Percentiles rank a stretch among this genome's conserved stretches.
phyloP scores from a whole-genome alignment of 2,113 vertebrate species.

The Gila orcuttii region DNA sequence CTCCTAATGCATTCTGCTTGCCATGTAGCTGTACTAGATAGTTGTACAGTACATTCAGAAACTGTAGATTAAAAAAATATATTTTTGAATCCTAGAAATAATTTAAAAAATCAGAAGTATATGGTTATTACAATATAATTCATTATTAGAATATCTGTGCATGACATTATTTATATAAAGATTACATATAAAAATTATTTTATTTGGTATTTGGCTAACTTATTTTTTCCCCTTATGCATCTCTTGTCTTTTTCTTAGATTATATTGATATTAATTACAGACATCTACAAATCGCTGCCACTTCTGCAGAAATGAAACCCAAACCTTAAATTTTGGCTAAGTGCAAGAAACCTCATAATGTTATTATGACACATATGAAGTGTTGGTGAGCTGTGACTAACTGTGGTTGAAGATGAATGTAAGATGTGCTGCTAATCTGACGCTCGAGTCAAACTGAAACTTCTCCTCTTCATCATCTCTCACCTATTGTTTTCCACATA shows the following conservation, averaged over 20 bases:
- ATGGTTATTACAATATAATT: too few relatives aligned
- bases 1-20: slow-evolving; percentile 17
- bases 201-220: not conserved
- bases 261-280: not conserved
- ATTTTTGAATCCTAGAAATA: not conserved
- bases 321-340: slow-evolving; percentile 42
- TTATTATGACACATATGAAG: slow-evolving; percentile 33
- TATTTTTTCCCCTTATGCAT: not conserved
- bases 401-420: slow-evolving; percentile 51
- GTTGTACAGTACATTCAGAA: slow-evolving; percentile 17
- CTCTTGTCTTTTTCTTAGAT: not conserved
- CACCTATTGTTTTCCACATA: slow-evolving; percentile 56
- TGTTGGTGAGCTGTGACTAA: slow-evolving; percentile 46
- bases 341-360: slow-evolving; percentile 42
- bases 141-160: not conserved
- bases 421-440: slow-evolving; percentile 50
- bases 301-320: slow-evolving; percentile 59
- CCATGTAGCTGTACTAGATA: not conserved
- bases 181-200: not conserved
- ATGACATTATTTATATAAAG: not conserved
- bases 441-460: slow-evolving; percentile 64
- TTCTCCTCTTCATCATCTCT: slow-evolving; percentile 65
- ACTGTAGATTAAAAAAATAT: not conserved
- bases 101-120: not conserved
- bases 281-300: slow-evolving; percentile 2